phyloP scores from a whole-genome alignment of 2,888 invertebrate species.

The Scrobipalpa atriplicella region DNA sequence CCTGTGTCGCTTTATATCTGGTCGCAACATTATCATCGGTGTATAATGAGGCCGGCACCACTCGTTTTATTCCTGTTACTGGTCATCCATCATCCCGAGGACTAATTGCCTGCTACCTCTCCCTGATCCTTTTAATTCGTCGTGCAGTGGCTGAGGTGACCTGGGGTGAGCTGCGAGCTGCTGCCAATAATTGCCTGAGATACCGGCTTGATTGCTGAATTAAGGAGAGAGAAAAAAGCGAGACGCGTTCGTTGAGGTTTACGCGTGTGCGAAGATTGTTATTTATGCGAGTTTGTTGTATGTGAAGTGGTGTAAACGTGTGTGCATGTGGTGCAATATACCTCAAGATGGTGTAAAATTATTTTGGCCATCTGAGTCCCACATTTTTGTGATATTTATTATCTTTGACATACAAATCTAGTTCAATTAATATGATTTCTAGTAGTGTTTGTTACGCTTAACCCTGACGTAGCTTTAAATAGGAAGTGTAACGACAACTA shows the following conservation, averaged over 20 bases:
- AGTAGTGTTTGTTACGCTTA: not conserved
- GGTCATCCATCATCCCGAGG: constrained; percentile 77
- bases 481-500: not conserved
- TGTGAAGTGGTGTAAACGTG: not conserved
- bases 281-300: constrained; percentile 35
- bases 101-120: constrained; percentile 81
- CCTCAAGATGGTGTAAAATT: not conserved
- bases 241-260: constrained; percentile 30
- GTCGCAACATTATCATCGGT: constrained; percentile 67
- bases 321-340: too few species aligned
- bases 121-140: constrained; percentile 78
- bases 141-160: constrained; percentile 48
- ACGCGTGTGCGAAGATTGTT: constrained; percentile 45
- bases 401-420: too few species aligned
- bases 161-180: constrained; percentile 52
- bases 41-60: constrained; percentile 72
- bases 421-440: too few species aligned
- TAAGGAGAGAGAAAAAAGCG: constrained; percentile 57
- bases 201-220: constrained; percentile 64
- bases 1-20: constrained; percentile 11
- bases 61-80: constrained; percentile 75
- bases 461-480: not conserved
- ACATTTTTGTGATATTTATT: too few species aligned
- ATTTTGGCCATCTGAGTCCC: too few species aligned
- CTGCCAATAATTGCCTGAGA: constrained; percentile 69